These are phyloP conservation scores for Colletes latitarsis DNA, from an alignment of 1,140 invertebrate species.

Conservation along the genomic window DNA sequence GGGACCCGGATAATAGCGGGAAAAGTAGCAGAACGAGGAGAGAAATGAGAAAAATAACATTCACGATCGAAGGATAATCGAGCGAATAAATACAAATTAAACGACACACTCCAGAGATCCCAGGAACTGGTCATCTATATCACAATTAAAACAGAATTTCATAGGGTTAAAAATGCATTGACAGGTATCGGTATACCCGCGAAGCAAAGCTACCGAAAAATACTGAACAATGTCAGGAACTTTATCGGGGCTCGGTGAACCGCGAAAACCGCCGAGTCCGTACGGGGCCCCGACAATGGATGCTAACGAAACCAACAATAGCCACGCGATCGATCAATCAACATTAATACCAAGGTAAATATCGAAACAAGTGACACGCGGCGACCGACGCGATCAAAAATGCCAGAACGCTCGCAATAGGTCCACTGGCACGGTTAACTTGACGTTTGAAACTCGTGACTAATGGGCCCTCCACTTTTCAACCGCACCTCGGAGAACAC, in stretches of 20 bases:
- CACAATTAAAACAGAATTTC: conserved; percentile 8
- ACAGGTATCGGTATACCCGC: not conserved
- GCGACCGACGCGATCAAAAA: not conserved
- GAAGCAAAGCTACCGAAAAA: not conserved
- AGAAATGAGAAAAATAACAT: not conserved
- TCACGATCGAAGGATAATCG: too few species aligned
- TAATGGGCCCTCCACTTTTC: conserved; percentile 14
- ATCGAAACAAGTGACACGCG: conserved; percentile 19
- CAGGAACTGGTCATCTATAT: not conserved
- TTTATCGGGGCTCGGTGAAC: conserved; percentile 16
- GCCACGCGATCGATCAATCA: conserved; percentile 26
- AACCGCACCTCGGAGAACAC: not conserved
- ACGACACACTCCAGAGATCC: not conserved
- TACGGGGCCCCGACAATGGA: conserved; percentile 14
- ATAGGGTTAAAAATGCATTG: too few species aligned
- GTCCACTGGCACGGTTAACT: not conserved
- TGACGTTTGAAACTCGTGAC: conserved; percentile 8
- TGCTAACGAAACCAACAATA: conserved; percentile 31
- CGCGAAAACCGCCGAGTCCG: conserved; percentile 8
- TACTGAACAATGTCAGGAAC: not conserved
- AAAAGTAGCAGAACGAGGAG: too few species aligned
- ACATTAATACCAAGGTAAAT: conserved; percentile 30
- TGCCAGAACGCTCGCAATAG: not conserved
- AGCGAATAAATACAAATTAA: too few species aligned
- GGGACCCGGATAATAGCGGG: too few species aligned